Evolutionary conservation across 2,797 vertebrate species (phyloP), one percentile per base, ranked within the genome.

Genomic region (Sylvia borin): DNA sequence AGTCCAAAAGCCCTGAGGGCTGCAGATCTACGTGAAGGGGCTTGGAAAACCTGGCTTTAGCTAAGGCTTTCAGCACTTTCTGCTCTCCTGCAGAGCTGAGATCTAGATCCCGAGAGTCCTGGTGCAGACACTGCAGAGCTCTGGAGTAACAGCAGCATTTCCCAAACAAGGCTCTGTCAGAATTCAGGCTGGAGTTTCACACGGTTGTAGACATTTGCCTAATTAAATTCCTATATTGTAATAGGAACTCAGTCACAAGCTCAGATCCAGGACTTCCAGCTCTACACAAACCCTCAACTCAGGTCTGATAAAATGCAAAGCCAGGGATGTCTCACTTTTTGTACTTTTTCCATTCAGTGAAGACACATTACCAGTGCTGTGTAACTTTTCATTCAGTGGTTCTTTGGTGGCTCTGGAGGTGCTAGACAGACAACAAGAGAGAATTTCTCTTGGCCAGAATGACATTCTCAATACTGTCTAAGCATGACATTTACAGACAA

Each of bases 401-500:
- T 72, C 54, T 82, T 72, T 13, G 29, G 67, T 58, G 53, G 42
- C 32, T 73, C 51, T 9, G 11, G 55, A 88, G 16, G 43, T 84
- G 48, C 40, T 47, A 45, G 58, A 85, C n/a, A 90, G 26, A 70
- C 3, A 85, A 50, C 47, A 77, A 54, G 16, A 81, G 24, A 88
- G 34, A 83, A 71, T 79, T 84, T 84, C 45, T 50, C 53, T 81
- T 57, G 64, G 45, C 50, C 80, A 64, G 42, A 92, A 85, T 48
- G 31, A 92, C 87, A 95, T 92, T 92, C 93, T 97, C 92, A 82
- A 50, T 51, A 86, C 70, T 43, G 7, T 92, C 93, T 79, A 97
- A 97, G 92, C 90, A 83, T 60, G 92, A 95, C 96, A 94, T 96
- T 96, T 96, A 90, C 78, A 96, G 90, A 93, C 90, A 96, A 97